Conservation (phyloP, 1,140 invertebrate species). For the Habropoda laboriosa region DNA sequence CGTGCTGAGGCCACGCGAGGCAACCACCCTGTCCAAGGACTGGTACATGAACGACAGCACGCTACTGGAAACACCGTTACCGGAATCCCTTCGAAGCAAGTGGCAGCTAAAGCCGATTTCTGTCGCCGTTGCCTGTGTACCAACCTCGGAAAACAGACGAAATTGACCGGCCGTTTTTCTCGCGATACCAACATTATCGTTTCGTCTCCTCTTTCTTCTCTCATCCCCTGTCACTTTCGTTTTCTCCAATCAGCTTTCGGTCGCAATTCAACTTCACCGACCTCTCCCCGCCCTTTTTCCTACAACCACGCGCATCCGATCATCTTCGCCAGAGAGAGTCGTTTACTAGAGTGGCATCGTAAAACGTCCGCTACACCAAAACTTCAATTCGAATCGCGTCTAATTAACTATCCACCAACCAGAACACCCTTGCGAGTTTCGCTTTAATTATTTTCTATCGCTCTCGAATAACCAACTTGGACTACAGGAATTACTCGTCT, state of each 20-base stretch:
- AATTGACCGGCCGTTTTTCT: not conserved
- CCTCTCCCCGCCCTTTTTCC: too few species aligned
- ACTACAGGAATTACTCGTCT: too few species aligned
- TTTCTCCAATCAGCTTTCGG: too few species aligned
- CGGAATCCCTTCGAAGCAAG: slow-evolving; percentile 62
- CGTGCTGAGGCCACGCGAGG: slow-evolving; percentile 59
- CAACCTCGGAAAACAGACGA: slow-evolving; percentile 31
- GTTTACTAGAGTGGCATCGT: not conserved
- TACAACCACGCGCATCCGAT: too few species aligned
- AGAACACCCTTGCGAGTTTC: too few species aligned
- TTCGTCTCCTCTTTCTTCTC: not conserved
- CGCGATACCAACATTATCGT: too few species aligned
- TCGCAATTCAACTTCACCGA: too few species aligned
- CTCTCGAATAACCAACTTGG: too few species aligned
- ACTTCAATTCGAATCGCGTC: not conserved
- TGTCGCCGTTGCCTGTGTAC: slow-evolving; percentile 65
- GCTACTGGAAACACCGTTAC: slow-evolving; percentile 58
- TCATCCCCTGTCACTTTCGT: not conserved
- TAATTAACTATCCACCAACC: too few species aligned
- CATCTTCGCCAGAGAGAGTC: too few species aligned
- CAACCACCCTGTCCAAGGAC: slow-evolving; percentile 27
- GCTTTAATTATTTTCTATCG: too few species aligned
- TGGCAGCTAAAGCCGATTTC: slow-evolving; percentile 68
- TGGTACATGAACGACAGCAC: slow-evolving; percentile 28
- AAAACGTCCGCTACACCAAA: not conserved